A percentile compares a stretch with the other conserved stretches of the same genome.
These are phyloP conservation scores for Poeciliopsis retropinna DNA, from an alignment of 2,113 vertebrate species.

Conservation along the genomic window DNA sequence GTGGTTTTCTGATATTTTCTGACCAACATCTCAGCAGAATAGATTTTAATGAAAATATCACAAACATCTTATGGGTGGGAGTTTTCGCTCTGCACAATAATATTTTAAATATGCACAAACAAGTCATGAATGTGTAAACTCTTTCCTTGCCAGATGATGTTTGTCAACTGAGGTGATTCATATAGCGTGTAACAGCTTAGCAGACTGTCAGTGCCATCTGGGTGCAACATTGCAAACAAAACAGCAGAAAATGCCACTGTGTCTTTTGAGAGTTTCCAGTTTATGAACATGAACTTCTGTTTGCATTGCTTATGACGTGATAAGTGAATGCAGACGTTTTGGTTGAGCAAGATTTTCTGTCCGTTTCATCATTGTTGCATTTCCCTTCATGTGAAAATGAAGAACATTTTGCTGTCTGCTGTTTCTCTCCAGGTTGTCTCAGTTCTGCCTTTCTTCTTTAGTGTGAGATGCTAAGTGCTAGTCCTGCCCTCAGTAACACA, in stretches of 20 bases:
- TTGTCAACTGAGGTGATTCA: conserved; percentile 17
- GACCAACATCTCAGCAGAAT: too few relatives aligned
- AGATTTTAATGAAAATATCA: background rate
- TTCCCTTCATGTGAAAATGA: background rate
- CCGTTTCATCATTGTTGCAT: background rate
- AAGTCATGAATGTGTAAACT: background rate
- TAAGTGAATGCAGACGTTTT: background rate
- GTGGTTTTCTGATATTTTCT: background rate
- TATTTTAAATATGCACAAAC: background rate
- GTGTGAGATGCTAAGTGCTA: conserved; percentile 2
- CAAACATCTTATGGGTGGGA: too few relatives aligned
- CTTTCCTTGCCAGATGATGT: conserved; percentile 10
- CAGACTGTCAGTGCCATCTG: conserved; percentile 36
- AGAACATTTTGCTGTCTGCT: conserved; percentile 3
- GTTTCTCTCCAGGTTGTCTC: background rate
- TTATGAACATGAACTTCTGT: conserved; percentile 2
- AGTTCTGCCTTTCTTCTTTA: background rate
- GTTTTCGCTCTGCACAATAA: background rate
- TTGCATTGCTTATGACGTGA: conserved; percentile 6
- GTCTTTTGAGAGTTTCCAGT: conserved; percentile 5
- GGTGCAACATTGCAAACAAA: conserved; percentile 31
- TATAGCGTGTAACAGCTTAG: conserved; percentile 16
- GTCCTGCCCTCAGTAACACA: conserved; percentile 1
- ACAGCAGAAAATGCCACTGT: conserved; percentile 7
- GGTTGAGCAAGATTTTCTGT: background rate